Conservation (phyloP, 2,888 invertebrate species). For the Lithophane leautieri region DNA sequence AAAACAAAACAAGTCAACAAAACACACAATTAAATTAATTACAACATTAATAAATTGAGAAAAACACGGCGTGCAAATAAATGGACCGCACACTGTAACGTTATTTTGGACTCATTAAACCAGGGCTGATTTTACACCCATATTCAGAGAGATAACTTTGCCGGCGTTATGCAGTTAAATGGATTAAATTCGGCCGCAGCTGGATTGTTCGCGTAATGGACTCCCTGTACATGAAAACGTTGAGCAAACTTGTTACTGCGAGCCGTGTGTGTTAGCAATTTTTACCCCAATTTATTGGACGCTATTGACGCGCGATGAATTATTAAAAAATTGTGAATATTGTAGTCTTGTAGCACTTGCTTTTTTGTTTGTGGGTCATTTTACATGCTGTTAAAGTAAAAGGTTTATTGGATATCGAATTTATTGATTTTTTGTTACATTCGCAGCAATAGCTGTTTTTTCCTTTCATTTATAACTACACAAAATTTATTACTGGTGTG, state of each 20-base stretch:
- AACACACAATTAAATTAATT: conserved; percentile 68
- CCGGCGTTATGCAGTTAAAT: conserved; percentile 83
- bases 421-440: not conserved
- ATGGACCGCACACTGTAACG: conserved; percentile 69
- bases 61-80: conserved; percentile 72
- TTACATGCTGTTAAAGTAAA: conserved; percentile 7
- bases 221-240: conserved; percentile 76
- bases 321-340: conserved; percentile 45
- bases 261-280: conserved; percentile 60
- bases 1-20: conserved; percentile 30
- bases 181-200: conserved; percentile 86
- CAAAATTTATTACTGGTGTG: too few species aligned
- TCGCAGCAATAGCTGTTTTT: not conserved
- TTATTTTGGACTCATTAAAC: conserved; percentile 85
- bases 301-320: conserved; percentile 47
- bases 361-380: not conserved
- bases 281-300: conserved; percentile 63
- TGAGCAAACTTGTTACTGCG: conserved; percentile 75
- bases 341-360: conserved; percentile 10
- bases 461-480: too few species aligned
- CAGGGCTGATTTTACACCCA: conserved; percentile 82
- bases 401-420: conserved; percentile 1
- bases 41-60: conserved; percentile 70
- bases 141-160: conserved; percentile 81
- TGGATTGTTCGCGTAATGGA: conserved; percentile 84